Conservation (phyloP, 64 coral and sea anemone species). For the Pachyseris speciosa region DNA sequence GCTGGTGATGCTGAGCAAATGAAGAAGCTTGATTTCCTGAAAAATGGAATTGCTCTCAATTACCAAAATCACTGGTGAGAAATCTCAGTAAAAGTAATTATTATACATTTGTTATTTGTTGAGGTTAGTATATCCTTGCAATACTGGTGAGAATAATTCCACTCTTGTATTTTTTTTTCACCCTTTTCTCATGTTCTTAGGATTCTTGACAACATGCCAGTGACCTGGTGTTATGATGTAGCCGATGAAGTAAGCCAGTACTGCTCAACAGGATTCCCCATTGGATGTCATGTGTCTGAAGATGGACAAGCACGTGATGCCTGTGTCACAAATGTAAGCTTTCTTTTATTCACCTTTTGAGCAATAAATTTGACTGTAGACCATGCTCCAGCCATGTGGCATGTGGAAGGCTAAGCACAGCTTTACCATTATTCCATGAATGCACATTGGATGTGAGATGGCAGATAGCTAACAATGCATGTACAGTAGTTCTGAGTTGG, state of each 20-base stretch:
- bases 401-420: not conserved
- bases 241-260: conserved; percentile 84
- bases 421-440: too few species aligned
- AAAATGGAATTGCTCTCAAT: conserved; percentile 88
- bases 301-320: conserved; percentile 82
- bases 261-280: conserved; percentile 95
- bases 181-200: conserved; percentile 30
- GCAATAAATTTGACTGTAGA: not conserved
- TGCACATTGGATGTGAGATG: too few species aligned
- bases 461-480: too few species aligned
- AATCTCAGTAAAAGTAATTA: too few species aligned
- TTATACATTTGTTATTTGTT: not conserved
- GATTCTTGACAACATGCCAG: conserved; percentile 99
- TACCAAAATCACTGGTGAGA: conserved; percentile 97
- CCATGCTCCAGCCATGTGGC: not conserved
- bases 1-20: conserved; percentile 40
- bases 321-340: conserved; percentile 90
- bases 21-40: conserved; percentile 87
- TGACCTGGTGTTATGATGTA: conserved; percentile 97
- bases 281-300: conserved; percentile 90
- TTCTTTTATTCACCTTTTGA: not conserved
- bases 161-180: not conserved
- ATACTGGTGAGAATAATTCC: not conserved
- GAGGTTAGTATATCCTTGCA: not conserved
- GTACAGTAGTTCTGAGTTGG: too few species aligned